phyloP scores from a whole-genome alignment of 2,797 vertebrate genomes.

The Channallabes apus region DNA sequence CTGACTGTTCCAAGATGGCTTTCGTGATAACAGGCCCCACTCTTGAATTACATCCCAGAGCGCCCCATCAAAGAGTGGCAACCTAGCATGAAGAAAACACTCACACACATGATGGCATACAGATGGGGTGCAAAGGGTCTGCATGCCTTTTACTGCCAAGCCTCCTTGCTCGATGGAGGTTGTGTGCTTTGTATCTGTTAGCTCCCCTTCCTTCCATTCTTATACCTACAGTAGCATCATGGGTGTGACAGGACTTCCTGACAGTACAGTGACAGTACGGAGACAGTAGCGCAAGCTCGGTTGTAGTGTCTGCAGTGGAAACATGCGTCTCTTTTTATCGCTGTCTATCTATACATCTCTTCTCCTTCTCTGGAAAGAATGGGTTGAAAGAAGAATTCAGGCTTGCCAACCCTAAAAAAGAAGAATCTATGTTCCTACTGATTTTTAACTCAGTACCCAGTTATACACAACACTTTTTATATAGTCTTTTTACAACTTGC shows the following conservation, averaged over 20 bases:
- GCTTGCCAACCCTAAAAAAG: not conserved
- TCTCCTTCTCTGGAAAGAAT: conserved; percentile 4
- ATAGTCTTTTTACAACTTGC: not conserved
- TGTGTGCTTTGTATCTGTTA: not conserved
- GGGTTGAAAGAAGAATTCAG: not conserved
- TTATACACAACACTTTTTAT: not conserved
- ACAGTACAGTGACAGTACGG: not conserved
- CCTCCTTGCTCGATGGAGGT: not conserved
- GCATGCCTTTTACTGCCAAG: conserved; percentile 2
- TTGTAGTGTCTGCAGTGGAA: conserved; percentile 6
- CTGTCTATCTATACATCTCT: not conserved
- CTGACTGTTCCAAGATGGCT: conserved; percentile 46
- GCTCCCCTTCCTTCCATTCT: not conserved
- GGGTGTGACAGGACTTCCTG: conserved; percentile 7
- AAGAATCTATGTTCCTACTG: not conserved
- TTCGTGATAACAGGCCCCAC: conserved; percentile 31
- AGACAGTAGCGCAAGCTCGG: not conserved
- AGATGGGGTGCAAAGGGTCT: conserved; percentile 38
- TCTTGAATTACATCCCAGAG: conserved; percentile 44
- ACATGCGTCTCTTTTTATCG: conserved; percentile 2
- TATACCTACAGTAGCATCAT: conserved; percentile 11
- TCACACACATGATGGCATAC: conserved; percentile 40
- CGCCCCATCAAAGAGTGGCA: conserved; percentile 47
- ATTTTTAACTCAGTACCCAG: not conserved
- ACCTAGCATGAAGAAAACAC: conserved; percentile 38